Conservation (phyloP, 1,140 invertebrate genomes). For the Bilobella aurantiaca region DNA sequence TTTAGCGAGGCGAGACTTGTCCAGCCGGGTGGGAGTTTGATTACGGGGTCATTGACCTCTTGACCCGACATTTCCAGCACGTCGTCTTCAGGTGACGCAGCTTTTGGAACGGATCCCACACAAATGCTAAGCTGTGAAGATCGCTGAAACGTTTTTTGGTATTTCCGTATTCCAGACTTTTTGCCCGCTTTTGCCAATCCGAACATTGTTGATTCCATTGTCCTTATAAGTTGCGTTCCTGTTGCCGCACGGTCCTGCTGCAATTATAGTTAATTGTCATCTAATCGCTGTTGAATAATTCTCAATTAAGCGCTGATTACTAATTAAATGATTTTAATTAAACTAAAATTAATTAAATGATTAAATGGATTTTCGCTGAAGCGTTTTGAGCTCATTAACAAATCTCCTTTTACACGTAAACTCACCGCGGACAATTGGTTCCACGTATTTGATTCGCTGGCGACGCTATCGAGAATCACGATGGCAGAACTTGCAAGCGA, state of each 20-base stretch:
- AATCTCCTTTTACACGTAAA: no score
- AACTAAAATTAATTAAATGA: no score
- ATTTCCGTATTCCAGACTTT: neutral
- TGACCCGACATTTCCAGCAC: neutral
- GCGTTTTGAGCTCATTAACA: no score
- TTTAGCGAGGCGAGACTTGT: constrained; percentile 39
- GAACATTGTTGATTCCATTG: constrained; percentile 2
- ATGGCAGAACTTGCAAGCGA: neutral
- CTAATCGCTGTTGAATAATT: neutral
- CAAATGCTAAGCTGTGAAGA: neutral
- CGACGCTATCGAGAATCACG: neutral
- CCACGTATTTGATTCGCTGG: neutral
- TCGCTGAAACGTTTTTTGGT: neutral
- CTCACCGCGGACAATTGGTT: neutral
- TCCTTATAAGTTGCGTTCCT: neutral
- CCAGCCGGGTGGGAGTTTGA: neutral
- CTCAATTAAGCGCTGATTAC: no score
- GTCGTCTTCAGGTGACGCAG: neutral
- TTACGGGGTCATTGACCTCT: neutral
- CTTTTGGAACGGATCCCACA: neutral
- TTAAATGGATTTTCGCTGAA: no score
- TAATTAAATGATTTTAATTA: no score
- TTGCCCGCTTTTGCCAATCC: neutral
- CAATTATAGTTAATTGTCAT: neutral
- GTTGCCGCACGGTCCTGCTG: neutral